Conservation (phyloP, 92 coral and sea anemone genomes). For the Porites evermanni region DNA sequence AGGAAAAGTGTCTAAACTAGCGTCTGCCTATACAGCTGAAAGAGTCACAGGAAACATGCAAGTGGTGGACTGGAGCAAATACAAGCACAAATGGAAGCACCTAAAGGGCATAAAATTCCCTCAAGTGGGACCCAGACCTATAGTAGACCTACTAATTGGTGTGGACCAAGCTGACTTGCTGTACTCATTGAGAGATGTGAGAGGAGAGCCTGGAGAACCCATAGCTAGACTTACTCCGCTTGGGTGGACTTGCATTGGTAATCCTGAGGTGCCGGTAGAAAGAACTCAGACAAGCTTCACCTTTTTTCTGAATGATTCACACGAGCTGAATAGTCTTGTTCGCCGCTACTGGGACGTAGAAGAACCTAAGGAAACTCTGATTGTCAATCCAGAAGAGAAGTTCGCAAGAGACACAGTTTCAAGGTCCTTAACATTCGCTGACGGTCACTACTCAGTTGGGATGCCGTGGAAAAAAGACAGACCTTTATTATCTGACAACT, state of each 20-base stretch:
- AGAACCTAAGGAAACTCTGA: too few species aligned
- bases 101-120: slow-evolving; percentile 56
- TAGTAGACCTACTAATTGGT: slow-evolving; percentile 63
- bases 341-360: too few species aligned
- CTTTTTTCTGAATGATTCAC: slow-evolving; percentile 21
- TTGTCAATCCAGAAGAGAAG: too few species aligned
- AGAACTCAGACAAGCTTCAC: slow-evolving; percentile 20
- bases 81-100: slow-evolving; percentile 53
- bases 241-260: slow-evolving; percentile 72
- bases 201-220: slow-evolving; percentile 59
- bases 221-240: slow-evolving; percentile 62
- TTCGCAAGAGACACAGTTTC: too few species aligned
- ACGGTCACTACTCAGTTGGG: too few species aligned
- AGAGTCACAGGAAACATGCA: slow-evolving; percentile 71
- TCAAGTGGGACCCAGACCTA: slow-evolving; percentile 41
- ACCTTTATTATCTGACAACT: too few species aligned
- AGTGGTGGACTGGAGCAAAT: slow-evolving; percentile 61
- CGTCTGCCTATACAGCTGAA: slow-evolving; percentile 60
- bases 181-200: slow-evolving; percentile 51
- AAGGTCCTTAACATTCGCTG: too few species aligned
- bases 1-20: too few species aligned
- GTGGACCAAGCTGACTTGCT: slow-evolving; percentile 57
- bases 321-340: not conserved
- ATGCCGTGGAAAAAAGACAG: too few species aligned
- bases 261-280: slow-evolving; percentile 11